Evolutionary conservation across 1,140 invertebrate genomes (phyloP), one percentile per base, ranked within the genome.

Genomic region (Drosophila nigromelanica): DNA sequence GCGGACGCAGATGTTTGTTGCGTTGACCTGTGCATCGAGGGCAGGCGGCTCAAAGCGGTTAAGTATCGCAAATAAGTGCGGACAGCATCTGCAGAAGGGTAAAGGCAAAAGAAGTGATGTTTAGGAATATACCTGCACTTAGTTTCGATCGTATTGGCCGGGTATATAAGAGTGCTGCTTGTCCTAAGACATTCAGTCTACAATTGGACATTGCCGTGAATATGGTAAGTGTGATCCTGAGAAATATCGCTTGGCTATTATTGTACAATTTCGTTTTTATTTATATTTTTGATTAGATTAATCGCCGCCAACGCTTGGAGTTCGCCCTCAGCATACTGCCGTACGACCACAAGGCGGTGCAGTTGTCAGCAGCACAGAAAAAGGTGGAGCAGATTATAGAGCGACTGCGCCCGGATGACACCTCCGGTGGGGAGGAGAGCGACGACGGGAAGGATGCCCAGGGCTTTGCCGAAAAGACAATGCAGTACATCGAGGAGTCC

Each of bases 291-390:
- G n/a, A n/a, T n/a, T 12, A 87, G 82, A 58, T 68, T 6, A 71
- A 42, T 33, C 83, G 83, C 14, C 83, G 78, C 6, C 63, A 83
- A 39, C 83, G 83, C 7, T 71, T 87, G 1, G 83, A 89, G 43
- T 71, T 68, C 18, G 83, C 83, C 0, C 54, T 87, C 14, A 79
- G 56, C 54, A 67, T 71, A 12, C 7, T 87, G 48, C 83, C 83
- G 24, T 87, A 87, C 37, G 50, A 79, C n/a, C 21, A 60, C 3
- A 50, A 63, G 18, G 39, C 43, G 5, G 52, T 89, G 11, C 48
- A 68, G 21, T 18, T 89, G 0, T 71, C 83, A 0, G 35, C 43
- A 3, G 35, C 10, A 3, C 79, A 89, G n/a, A 37, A 40, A 11
- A 24, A 69, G 18, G 83, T 87, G 15, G 69, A 76, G 33, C n/a